A percentile compares a stretch with the other conserved stretches of the same genome.
Conservation (phyloP, 2,888 invertebrate species). For the Mimachlamys varia region DNA sequence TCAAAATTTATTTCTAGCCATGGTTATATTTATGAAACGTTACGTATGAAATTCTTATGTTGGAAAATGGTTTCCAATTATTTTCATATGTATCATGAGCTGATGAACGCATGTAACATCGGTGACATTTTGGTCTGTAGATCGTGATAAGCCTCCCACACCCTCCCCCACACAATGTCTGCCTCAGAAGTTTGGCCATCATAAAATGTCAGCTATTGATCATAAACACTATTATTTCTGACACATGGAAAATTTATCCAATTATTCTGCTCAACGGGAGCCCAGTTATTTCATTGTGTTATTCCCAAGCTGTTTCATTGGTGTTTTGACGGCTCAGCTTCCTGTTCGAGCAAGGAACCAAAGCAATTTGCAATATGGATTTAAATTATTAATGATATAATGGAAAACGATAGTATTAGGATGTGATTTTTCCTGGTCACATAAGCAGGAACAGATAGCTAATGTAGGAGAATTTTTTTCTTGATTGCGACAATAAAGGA, state of each 20-base stretch:
- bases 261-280: background rate
- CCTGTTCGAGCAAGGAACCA: background rate
- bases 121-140: no score
- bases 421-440: background rate
- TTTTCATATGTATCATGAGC: no score
- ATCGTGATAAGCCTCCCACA: background rate
- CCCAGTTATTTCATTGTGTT: constrained; percentile 1
- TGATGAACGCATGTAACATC: no score
- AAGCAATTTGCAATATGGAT: background rate
- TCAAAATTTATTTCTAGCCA: no score
- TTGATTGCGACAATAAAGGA: no score
- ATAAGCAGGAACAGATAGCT: no score
- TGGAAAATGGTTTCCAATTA: no score
- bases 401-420: background rate
- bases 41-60: no score
- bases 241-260: background rate
- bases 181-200: background rate
- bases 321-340: background rate
- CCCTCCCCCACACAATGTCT: background rate
- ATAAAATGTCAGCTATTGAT: constrained; percentile 6
- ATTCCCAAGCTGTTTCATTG: background rate
- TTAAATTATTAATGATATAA: background rate
- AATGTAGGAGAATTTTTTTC: no score
- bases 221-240: constrained; percentile 6
- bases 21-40: no score